Conservation (phyloP, 2,113 vertebrate species). For the Brienomyrus longianalis region DNA sequence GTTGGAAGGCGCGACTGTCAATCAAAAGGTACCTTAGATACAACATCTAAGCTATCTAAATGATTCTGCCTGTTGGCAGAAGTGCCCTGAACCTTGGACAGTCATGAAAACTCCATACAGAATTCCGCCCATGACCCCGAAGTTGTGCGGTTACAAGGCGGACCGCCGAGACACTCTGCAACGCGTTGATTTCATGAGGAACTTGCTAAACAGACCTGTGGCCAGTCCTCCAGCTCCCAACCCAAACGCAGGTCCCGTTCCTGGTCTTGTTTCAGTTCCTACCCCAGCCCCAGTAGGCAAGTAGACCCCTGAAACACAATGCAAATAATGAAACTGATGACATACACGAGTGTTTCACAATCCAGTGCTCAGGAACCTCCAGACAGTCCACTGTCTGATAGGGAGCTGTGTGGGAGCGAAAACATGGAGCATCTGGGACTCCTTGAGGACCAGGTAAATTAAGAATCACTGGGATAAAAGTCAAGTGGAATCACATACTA, state of each 20-base stretch:
- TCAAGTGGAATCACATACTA: neutral
- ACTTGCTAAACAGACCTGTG: slow-evolving; percentile 24
- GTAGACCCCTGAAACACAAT: slow-evolving; percentile 50
- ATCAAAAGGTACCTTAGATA: neutral
- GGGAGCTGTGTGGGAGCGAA: neutral
- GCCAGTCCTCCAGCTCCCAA: slow-evolving; percentile 13
- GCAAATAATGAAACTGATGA: neutral
- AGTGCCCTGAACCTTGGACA: neutral
- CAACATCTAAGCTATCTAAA: neutral
- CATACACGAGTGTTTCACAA: neutral
- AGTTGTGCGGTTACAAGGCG: neutral
- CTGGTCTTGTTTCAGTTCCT: slow-evolving; percentile 20
- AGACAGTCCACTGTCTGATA: neutral
- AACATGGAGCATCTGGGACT: neutral
- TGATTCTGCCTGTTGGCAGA: neutral
- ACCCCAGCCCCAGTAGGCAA: slow-evolving; percentile 46
- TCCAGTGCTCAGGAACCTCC: neutral
- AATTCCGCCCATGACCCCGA: neutral
- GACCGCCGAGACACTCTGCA: neutral
- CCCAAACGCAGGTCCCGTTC: slow-evolving; percentile 22
- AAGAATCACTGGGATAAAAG: neutral
- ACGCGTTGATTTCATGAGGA: neutral
- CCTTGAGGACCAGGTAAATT: neutral
- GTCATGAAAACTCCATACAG: neutral
- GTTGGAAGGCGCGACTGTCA: neutral